Base-by-base conservation (phyloP, 2,888 invertebrate genomes). In the Tuberolachnus salignus region DNA sequence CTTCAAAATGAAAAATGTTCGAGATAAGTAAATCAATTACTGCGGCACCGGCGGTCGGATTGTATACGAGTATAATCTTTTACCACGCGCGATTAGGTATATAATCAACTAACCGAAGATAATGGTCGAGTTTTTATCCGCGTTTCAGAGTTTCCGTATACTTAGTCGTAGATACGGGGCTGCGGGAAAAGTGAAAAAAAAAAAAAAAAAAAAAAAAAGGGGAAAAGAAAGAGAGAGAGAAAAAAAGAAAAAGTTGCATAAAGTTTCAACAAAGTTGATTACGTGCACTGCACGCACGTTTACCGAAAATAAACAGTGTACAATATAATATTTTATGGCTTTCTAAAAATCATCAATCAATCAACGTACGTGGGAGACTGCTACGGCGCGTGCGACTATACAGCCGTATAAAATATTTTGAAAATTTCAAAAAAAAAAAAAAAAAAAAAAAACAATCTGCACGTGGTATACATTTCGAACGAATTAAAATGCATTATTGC, bases 211-310 rank as follows among this genome's bases (percentile, higher is more conserved):
- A 34, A 34, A 34, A 34, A 34, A 34, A 6, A 59, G 23, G 46
- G 49, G 23, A 16, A 59, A 23, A 46, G 6, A 34, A 6, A 34
- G 6, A 34, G 3, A 34, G 3, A 34, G 6, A 34, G 6, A 34
- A 34, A 34, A 34, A 34, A 34, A 34, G 6, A 34, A 34, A 34
- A 46, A 70, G 57, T 71, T n/a, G n/a, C 13, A 8, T 4, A 14
- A 71, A 71, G 71, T 71, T 71, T 71, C 57, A 2, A 23, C 57
- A 26, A 23, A 59, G 57, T 59, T 13, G 16, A 57, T 71, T 13
- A n/a, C 46, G n/a, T 23, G 9, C 71, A 42, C 57, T 23, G 9
- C 71, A 42, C 57, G 14, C 44, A 11, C 44, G 23, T 59, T 69
- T 69, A 69, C 53, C 6, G 42, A 53, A 19, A 69, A 42, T 69